Evolutionary conservation across 2,888 invertebrate genomes (phyloP), one percentile per base, ranked within the genome.

Genomic region (Sipunculus nudus): DNA sequence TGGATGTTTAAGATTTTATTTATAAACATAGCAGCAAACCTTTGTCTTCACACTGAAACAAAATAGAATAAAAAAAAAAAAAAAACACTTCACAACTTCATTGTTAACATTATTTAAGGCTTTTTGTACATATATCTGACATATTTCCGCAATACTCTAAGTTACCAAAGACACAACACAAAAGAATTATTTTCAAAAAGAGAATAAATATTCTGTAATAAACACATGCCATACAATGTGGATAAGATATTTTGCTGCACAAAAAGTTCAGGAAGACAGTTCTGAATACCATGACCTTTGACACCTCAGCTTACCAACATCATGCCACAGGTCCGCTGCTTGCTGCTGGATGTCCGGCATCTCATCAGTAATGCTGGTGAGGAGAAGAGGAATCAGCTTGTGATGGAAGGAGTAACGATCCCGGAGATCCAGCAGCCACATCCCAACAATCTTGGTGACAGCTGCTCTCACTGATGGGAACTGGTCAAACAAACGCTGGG

Each of bases 401-500:
- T 91, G 89, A 86, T 93, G 94, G 84, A 89, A 94, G 0, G 95
- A 95, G 79, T 96, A 96, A 71, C 96, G 86, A 80, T 96, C 95
- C 53, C 87, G 87, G 58, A 94, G 88, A 55, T 89, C 87, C 28
- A 92, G 79, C 79, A 94, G 86, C 92, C 94, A 92, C 45, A 87
- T 85, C 2, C 92, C 91, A 0, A 92, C 90, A 71, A 92, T 90
- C 73, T 88, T 84, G 0, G 91, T 89, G 3, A 94, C 91, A 70
- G 92, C 91, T 67, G 80, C 84, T 46, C 96, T 87, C 0, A 96
- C 95, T 59, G 87, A 85, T 0, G 90, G 89, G 76, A 90, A 90
- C 72, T 90, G 89, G 85, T 96, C 96, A 86, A 96, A 95, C 3
- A 95, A 82, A 71, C 92, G 87, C 74, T 94, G 93, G 0, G 93